Evolutionary conservation across 2,797 vertebrate species (phyloP).

Genomic region (Petrocephalus sullivani): DNA sequence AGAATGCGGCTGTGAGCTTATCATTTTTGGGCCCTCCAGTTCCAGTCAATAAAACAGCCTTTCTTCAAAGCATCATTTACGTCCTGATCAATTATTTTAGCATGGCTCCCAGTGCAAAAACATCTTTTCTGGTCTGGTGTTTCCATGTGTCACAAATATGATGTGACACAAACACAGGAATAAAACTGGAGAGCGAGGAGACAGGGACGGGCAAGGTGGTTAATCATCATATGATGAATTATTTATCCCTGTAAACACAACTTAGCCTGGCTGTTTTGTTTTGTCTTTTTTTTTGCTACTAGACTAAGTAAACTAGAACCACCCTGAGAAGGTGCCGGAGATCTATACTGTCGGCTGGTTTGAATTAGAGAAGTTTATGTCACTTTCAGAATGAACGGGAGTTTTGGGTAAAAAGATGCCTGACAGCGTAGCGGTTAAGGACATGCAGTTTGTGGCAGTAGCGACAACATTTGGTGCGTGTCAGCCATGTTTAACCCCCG

Average conservation of each 20-base stretch:
- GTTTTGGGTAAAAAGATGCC: background rate
- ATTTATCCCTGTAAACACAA: slow-evolving; percentile 1
- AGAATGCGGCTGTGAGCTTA: background rate
- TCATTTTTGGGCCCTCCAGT: background rate
- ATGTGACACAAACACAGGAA: background rate
- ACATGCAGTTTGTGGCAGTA: background rate
- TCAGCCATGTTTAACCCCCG: background rate
- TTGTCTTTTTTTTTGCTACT: background rate
- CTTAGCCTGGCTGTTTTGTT: background rate
- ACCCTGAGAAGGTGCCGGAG: background rate
- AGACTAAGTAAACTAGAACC: background rate
- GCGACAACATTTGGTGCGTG: background rate
- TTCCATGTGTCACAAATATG: background rate
- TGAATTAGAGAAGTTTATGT: background rate
- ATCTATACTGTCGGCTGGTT: background rate
- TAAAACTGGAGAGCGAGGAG: background rate
- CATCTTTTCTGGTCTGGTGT: background rate
- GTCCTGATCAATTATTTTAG: background rate
- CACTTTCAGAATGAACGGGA: background rate
- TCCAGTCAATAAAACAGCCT: background rate
- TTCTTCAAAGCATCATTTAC: background rate
- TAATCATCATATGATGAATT: slow-evolving; percentile 6
- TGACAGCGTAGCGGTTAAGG: background rate
- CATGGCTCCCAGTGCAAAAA: background rate
- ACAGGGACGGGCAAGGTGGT: background rate